Evolutionary conservation across 2,888 invertebrate genomes (phyloP), one percentile per base, ranked within the genome.

Genomic region (Augochlorella aurata): DNA sequence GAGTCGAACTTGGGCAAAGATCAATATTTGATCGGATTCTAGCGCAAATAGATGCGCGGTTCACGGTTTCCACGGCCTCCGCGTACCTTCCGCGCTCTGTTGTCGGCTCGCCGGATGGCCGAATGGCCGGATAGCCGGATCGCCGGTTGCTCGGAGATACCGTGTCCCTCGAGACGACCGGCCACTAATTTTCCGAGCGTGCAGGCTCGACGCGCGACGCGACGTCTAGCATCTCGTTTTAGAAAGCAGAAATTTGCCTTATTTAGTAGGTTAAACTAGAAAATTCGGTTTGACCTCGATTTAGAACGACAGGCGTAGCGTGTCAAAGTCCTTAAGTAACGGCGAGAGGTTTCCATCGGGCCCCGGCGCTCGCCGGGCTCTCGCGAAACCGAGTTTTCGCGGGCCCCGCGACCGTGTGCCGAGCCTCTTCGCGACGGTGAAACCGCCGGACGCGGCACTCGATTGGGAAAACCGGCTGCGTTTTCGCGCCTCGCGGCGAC

Each of bases 251-350:
- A 93, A 93, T 93, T 93, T 90, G 91, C 92, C 89, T 90, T 90
- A 92, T 93, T 92, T 91, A 93, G 93, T 93, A 93, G 93, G 93
- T 93, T 93, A 93, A 93, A 93, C 92, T 93, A 93, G 93, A 93
- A 93, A 93, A 93, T 93, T 93, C 89, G 93, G 93, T 93, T 91
- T 92, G 93, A 93, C 93, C 93, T 93, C 93, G 90, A 93, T 93
- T 92, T 92, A 90, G 83, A 84, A 82, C 78, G 86, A 73, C 79
- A 84, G 75, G 74, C 83, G 80, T 72, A 77, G 76, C 75, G 86
- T 80, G 86, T 84, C 78, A 73, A 80, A 83, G 85, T 86, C 83
- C 80, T 88, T 83, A 80, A 78, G 81, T 69, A 79, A 74, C 85
- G 85, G 79, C 78, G 80, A 85, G 85, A 79, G 83, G 83, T 85